Evolutionary conservation across 2,113 vertebrate species (phyloP).

Genomic region (Ginglymostoma cirratum): DNA sequence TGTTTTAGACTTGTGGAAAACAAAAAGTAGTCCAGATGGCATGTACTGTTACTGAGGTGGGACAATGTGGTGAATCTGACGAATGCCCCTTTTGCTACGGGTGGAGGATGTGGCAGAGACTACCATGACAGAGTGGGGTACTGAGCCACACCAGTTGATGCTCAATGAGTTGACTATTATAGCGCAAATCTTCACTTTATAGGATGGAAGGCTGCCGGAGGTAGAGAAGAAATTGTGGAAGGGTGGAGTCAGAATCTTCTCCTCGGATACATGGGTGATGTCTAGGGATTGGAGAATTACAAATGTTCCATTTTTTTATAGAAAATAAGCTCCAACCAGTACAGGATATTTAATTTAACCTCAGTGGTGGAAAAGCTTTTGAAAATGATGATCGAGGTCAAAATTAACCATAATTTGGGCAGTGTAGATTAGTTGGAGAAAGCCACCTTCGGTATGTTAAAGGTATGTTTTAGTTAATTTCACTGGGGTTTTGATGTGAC

Average conservation of each 20-base stretch:
- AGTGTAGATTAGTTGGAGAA: too few relatives aligned
- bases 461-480: too few relatives aligned
- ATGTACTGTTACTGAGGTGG: background rate
- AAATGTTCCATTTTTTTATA: background rate
- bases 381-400: too few relatives aligned
- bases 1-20: background rate
- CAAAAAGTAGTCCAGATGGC: too few relatives aligned
- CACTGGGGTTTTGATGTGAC: too few relatives aligned
- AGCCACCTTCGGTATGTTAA: too few relatives aligned
- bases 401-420: too few relatives aligned
- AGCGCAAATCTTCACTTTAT: background rate
- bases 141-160: background rate
- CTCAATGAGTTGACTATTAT: background rate
- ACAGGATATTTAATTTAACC: too few relatives aligned
- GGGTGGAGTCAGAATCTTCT: background rate
- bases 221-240: background rate
- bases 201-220: background rate
- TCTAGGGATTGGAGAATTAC: background rate
- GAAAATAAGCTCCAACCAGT: background rate
- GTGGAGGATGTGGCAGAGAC: background rate
- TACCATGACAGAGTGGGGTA: background rate
- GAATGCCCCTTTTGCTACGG: background rate
- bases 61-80: background rate
- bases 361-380: too few relatives aligned
- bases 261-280: background rate